Conservation (phyloP, 2,888 invertebrate species). For the Ametastegia equiseti region DNA sequence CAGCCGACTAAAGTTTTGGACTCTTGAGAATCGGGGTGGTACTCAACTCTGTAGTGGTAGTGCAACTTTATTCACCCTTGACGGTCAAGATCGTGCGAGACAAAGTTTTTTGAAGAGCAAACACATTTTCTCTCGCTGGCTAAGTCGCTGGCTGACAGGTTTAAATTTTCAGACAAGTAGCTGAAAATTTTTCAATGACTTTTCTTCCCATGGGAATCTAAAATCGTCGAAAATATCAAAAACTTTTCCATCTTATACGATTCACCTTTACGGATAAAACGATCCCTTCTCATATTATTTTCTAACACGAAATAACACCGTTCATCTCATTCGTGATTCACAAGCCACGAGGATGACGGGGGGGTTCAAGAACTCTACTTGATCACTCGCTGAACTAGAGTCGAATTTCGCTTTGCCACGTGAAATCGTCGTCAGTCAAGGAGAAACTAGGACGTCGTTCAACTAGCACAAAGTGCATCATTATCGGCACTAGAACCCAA, state of each 20-base stretch:
- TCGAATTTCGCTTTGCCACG: background rate
- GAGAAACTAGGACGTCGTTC: conserved; percentile 22
- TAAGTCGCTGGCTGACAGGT: conserved; percentile 7
- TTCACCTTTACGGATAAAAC: background rate
- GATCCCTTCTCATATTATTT: background rate
- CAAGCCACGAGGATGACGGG: background rate
- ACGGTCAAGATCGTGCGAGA: conserved; percentile 42
- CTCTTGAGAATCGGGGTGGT: conserved; percentile 34
- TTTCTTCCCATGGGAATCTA: background rate
- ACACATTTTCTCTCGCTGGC: conserved; percentile 36
- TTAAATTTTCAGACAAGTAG: conserved; percentile 16
- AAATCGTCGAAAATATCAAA: background rate
- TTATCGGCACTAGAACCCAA: conserved; percentile 19
- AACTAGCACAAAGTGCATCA: conserved; percentile 27
- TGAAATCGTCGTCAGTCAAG: conserved; percentile 16
- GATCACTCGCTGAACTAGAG: background rate
- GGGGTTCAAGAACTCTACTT: no score
- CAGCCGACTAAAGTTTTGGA: conserved; percentile 31
- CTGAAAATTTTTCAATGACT: conserved; percentile 23
- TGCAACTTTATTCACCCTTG: conserved; percentile 42
- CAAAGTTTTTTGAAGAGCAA: conserved; percentile 23
- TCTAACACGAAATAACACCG: background rate
- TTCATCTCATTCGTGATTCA: background rate
- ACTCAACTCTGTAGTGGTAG: conserved; percentile 10
- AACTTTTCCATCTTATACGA: background rate